phyloP scores from a whole-genome alignment of 2,113 vertebrate species.

The Vombatus ursinus region DNA sequence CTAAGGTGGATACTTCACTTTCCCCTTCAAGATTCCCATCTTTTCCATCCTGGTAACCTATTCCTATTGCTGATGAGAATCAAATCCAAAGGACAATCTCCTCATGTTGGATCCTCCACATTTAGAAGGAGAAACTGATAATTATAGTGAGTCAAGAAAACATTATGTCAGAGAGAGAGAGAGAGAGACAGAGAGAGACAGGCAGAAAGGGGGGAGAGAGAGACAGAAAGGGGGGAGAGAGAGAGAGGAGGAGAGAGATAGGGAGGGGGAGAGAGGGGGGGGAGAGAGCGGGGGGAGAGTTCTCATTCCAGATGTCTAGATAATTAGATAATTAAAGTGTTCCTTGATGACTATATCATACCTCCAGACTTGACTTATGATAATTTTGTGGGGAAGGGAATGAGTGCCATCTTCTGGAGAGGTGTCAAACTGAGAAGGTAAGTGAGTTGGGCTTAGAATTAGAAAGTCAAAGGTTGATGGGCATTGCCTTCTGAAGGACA shows the following conservation, averaged over 20 bases:
- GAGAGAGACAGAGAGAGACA: background rate
- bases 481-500: background rate
- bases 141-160: background rate
- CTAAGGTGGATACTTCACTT: background rate
- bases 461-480: background rate
- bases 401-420: background rate
- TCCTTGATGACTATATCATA: background rate
- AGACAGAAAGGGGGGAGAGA: background rate
- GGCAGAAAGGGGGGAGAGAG: no score
- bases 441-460: background rate
- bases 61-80: background rate
- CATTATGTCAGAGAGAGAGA: background rate
- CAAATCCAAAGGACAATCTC: background rate
- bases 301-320: background rate
- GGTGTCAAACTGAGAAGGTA: background rate
- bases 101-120: background rate
- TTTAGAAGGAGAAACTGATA: background rate
- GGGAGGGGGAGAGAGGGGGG: background rate
- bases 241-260: background rate
- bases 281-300: background rate
- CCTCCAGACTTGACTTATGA: background rate
- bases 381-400: background rate
- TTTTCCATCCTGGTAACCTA: background rate
- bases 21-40: background rate
- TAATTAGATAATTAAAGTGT: background rate